Percentiles rank a stretch among this genome's conserved stretches.
phyloP scores from a whole-genome alignment of 2,113 vertebrate genomes.

The Sinocyclocheilus anophthalmus region DNA sequence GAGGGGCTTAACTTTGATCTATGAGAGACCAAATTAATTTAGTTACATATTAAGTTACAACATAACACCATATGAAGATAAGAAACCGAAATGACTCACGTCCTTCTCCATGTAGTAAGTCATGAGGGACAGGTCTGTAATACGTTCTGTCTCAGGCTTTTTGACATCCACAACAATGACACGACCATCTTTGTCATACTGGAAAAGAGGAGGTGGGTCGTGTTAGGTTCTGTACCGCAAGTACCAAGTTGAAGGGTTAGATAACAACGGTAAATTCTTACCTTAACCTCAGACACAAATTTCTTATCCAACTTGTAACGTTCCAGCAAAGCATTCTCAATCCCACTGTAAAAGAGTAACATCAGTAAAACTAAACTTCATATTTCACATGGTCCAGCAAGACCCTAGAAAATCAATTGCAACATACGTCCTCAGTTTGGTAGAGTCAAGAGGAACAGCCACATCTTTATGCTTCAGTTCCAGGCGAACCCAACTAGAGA shows the following conservation, averaged over 20 bases:
- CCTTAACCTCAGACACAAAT: slow-evolving; percentile 67
- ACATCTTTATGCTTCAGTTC: slow-evolving; percentile 68
- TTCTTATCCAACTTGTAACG: slow-evolving; percentile 77
- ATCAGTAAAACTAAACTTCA: neutral
- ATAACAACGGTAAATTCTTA: slow-evolving; percentile 63
- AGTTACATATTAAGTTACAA: neutral
- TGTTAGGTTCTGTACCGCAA: neutral
- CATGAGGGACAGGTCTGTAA: slow-evolving; percentile 78
- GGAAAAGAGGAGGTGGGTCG: accelerated
- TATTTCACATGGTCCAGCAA: neutral
- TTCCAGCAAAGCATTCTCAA: slow-evolving; percentile 54
- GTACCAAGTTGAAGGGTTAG: neutral
- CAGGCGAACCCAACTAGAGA: slow-evolving; percentile 73
- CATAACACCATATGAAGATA: no score
- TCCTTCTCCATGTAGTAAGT: slow-evolving; percentile 96
- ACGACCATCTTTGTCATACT: slow-evolving; percentile 79
- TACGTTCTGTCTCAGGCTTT: slow-evolving; percentile 63
- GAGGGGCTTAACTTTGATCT: slow-evolving; percentile 86
- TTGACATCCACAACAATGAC: slow-evolving; percentile 81
- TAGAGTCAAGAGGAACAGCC: accelerated
- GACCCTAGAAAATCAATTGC: neutral
- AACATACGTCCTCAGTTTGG: slow-evolving; percentile 57
- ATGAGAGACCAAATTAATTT: neutral
- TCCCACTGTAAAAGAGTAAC: slow-evolving; percentile 66
- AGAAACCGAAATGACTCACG: slow-evolving; percentile 69